phyloP scores from a whole-genome alignment of 2,113 vertebrate species.

The Todiramphus chloris region DNA sequence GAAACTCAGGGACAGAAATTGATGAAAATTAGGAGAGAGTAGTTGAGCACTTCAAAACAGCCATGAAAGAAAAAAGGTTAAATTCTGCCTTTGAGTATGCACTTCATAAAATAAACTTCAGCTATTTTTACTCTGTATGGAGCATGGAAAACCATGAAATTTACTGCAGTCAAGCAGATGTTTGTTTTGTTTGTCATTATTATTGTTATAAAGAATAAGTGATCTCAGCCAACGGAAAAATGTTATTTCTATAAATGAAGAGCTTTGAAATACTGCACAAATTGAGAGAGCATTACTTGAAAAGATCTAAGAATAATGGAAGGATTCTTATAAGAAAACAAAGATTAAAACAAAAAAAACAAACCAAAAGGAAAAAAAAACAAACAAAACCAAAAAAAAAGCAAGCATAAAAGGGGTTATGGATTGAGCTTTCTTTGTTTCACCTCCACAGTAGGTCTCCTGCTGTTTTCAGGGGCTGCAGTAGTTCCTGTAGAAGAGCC shows the following conservation, averaged over 20 bases:
- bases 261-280: not conserved
- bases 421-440: not conserved
- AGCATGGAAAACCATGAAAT: slow-evolving; percentile 29
- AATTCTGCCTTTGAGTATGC: not conserved
- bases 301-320: not conserved
- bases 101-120: slow-evolving; percentile 25
- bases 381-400: not conserved
- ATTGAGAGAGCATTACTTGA: not conserved
- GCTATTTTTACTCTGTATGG: slow-evolving; percentile 17
- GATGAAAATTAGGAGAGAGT: not conserved
- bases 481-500: not conserved
- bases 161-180: not conserved
- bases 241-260: not conserved
- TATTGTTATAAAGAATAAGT: not conserved
- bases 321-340: not conserved
- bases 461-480: rapidly evolving
- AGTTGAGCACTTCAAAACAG: not conserved
- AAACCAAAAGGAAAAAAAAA: not conserved
- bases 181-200: slow-evolving; percentile 4
- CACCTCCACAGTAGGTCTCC: rapidly evolving
- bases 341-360: not conserved
- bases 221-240: not conserved
- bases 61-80: not conserved
- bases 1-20: not conserved
- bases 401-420: not conserved